Evolutionary conservation across 2,797 vertebrate species (phyloP).

Genomic region (Eulemur coronatus): DNA sequence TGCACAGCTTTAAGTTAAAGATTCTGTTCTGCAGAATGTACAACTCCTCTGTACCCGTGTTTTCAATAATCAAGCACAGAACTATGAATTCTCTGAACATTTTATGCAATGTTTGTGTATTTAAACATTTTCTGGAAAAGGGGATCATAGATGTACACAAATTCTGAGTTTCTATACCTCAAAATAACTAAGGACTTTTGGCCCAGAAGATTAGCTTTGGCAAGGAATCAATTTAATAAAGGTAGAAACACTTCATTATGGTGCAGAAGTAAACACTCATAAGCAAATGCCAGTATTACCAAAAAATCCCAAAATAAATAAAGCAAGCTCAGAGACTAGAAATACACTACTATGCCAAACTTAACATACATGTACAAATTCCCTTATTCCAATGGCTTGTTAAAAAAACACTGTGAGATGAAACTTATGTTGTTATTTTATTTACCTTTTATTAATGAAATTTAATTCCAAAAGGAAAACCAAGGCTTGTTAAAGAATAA

Average conservation of each 20-base stretch:
- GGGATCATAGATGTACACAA: neutral
- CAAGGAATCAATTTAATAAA: neutral
- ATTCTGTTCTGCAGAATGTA: neutral
- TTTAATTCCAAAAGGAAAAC: neutral
- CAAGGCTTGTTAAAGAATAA: neutral
- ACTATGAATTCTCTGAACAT: neutral
- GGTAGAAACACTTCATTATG: neutral
- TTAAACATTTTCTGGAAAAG: neutral
- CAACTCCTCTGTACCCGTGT: neutral
- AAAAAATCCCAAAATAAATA: neutral
- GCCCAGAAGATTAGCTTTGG: neutral
- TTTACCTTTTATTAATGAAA: neutral
- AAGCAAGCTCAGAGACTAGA: neutral
- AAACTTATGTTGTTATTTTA: neutral
- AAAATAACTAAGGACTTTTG: neutral
- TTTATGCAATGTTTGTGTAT: neutral
- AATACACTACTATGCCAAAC: neutral
- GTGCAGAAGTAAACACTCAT: neutral
- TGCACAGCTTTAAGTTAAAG: neutral
- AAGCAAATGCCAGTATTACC: neutral
- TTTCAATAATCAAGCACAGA: neutral
- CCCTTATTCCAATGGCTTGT: neutral
- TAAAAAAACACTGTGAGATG: neutral
- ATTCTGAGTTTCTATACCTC: neutral
- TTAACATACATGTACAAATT: neutral